Evolutionary conservation across 2,888 invertebrate species (phyloP), one percentile per base, ranked within the genome.

Genomic region (Hirtodrosophila confusa): DNA sequence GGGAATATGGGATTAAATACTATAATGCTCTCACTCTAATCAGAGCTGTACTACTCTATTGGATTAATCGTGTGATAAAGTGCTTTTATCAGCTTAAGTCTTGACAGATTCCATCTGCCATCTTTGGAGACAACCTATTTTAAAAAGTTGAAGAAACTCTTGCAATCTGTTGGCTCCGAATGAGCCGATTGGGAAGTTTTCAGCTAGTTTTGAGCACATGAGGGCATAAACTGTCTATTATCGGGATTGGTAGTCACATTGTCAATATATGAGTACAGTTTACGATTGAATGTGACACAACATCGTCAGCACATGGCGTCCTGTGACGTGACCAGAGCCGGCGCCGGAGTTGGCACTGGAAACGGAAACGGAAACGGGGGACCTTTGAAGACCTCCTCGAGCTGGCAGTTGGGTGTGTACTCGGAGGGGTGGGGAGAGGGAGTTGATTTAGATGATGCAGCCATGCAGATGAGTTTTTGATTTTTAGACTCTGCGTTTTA

Each of bases 371-470:
- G 58, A 37, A 37, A 31, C 31, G 39, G 12, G 24, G 49, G 27
- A 40, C 35, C 43, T 61, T 43, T 62, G 48, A 43, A 17, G 40
- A 40, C 12, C 27, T 35, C 3, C 23, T n/a, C 27, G 27, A 27
- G 27, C 27, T 6, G 17, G 17, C 17, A 33, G 5, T 36, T n/a
- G n/a, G 8, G 10, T 5, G 39, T 10, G 27, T 24, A 31, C 24
- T 31, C 7, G 27, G 1, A n/a, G 17, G n/a, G n/a, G 8, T 2
- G 9, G 11, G 44, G 23, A 43, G 27, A 48, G 47, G 35, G 29
- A 75, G 80, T 83, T 80, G 79, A 80, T 86, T 80, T 86, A 72
- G 79, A 83, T 71, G 86, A 70, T 86, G 75, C 61, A 62, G 69
- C 58, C 45, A 70, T 77, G 67, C 67, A 82, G 80, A 78, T 76